Evolutionary conservation across 2,888 invertebrate species (phyloP).

Genomic region (Pecten maximus): DNA sequence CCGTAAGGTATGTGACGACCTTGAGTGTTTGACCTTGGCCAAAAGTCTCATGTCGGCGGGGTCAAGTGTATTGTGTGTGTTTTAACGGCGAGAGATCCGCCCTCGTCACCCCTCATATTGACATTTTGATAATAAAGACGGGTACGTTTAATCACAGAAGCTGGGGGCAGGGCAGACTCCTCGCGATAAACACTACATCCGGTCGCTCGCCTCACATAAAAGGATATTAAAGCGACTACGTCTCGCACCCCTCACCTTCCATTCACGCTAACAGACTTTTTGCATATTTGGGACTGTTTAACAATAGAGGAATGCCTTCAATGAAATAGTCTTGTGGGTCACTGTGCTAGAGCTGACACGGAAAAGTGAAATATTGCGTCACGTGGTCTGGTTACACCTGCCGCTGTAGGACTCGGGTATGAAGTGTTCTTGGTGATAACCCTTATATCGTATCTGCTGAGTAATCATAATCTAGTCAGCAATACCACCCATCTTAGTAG

Average conservation of each 20-base stretch:
- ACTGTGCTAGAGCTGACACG: slow-evolving; percentile 10
- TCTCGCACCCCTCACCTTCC: background rate
- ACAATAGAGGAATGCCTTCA: background rate
- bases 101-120: background rate
- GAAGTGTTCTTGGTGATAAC: slow-evolving; percentile 18
- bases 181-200: slow-evolving; percentile 1
- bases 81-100: slow-evolving; percentile 17
- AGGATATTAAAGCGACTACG: background rate
- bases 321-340: slow-evolving; percentile 35
- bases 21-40: slow-evolving; percentile 8
- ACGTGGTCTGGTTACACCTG: slow-evolving; percentile 22
- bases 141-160: background rate
- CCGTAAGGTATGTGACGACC: background rate
- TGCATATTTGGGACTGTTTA: slow-evolving; percentile 27
- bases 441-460: background rate
- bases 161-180: background rate
- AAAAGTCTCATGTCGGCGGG: slow-evolving; percentile 13
- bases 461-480: background rate
- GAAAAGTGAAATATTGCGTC: slow-evolving; percentile 30
- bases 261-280: slow-evolving; percentile 15
- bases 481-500: background rate
- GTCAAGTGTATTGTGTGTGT: slow-evolving; percentile 33
- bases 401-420: slow-evolving; percentile 20
- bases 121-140: background rate
- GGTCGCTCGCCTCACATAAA: background rate